These are phyloP conservation scores for Marcusenius ussheri DNA, from an alignment of 2,113 vertebrate species.

Conservation along the genomic window DNA sequence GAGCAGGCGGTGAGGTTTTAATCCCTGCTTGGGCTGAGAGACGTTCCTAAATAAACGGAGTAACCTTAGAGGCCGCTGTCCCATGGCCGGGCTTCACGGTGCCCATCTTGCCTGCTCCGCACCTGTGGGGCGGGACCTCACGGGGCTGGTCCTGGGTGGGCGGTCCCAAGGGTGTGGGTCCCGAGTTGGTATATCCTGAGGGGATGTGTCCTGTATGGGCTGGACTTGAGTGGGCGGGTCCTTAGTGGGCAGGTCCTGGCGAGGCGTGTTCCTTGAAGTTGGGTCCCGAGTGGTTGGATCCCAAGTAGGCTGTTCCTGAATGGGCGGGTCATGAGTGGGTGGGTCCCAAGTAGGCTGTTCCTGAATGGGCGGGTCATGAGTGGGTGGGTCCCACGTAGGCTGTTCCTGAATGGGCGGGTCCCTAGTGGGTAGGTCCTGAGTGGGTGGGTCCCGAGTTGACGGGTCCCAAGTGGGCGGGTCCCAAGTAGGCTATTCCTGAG, in stretches of 20 bases:
- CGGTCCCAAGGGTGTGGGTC: not conserved
- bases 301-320: not conserved
- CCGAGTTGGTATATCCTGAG: not conserved
- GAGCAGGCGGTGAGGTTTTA: conserved; percentile 2
- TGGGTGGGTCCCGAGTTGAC: too few relatives aligned
- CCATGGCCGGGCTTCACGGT: not conserved
- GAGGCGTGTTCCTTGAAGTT: too few relatives aligned
- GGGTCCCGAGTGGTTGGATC: not conserved
- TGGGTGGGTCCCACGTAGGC: not conserved
- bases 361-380: not conserved
- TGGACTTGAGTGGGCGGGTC: not conserved
- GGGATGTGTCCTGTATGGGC: not conserved
- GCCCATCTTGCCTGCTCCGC: not conserved
- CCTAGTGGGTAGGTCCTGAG: not conserved
- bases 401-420: not conserved
- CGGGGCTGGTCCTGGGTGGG: not conserved
- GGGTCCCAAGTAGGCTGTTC: not conserved
- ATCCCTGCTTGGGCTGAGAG: not conserved
- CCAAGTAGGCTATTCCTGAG: not conserved
- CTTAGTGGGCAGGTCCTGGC: not conserved
- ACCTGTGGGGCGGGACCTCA: not conserved
- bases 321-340: not conserved
- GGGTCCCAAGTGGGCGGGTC: not conserved
- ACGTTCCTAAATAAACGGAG: conserved; percentile 8
- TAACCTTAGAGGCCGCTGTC: not conserved